Base-by-base conservation (phyloP, 2,888 invertebrate species). In the Ommatoiulus sabulosus region DNA sequence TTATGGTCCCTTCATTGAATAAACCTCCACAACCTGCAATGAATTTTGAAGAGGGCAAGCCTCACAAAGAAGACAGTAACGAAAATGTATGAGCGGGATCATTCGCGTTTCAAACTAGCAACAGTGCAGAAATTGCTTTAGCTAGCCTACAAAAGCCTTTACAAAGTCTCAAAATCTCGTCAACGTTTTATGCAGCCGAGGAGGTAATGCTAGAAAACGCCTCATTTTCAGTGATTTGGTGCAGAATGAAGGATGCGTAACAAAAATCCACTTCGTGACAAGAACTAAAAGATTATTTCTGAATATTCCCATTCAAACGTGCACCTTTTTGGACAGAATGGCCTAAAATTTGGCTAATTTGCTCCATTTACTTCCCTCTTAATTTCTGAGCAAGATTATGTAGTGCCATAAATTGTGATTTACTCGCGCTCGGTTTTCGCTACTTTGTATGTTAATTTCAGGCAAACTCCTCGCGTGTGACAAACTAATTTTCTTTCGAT, bases 21-120 rank as follows among this genome's bases (percentile, higher is more conserved):
- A 63, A 63, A 63, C 63, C 63, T 63, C 63, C 63, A 63, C 63
- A 63, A 63, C 63, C 63, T 63, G 63, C 63, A 63, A 63, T 63
- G 63, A 63, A 63, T 63, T 63, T 63, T 63, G 63, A 63, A 63
- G 63, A 63, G 63, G 63, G 7, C 63, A 63, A n/a, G 63, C 20
- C 63, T 63, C 63, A 63, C 63, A 63, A 63, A 63, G 46, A 63
- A 15, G 63, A n/a, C 63, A 63, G 63, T n/a, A 17, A 63, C 17
- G 63, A 63, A 63, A 63, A 63, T 63, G n/a, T n/a, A 63, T n/a
- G n/a, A 63, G 63, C n/a, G 6, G n/a, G 63, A 63, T 63, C 20
- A n/a, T n/a, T n/a, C 63, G n/a, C 63, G 63, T n/a, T 63, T n/a
- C n/a, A 63, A 17, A 63, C 17, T n/a, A 17, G 63, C 17, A 6